Conservation (phyloP, 2,113 vertebrate species). For the Oenanthe melanoleuca region DNA sequence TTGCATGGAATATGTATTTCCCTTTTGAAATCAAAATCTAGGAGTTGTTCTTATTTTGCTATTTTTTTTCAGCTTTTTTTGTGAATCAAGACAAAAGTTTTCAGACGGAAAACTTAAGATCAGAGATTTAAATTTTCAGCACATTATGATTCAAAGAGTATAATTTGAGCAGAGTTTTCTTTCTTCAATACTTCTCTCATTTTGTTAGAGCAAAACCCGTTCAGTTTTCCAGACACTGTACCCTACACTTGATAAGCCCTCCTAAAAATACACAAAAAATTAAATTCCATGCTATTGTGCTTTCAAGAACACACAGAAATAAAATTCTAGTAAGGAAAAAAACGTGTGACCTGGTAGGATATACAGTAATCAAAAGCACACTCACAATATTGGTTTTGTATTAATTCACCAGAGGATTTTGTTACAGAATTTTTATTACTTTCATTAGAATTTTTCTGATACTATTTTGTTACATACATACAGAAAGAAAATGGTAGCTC, state of each 20-base stretch:
- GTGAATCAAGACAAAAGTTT: background rate
- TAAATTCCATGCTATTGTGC: background rate
- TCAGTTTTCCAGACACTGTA: background rate
- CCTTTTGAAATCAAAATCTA: background rate
- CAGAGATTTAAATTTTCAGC: background rate
- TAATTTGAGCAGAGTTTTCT: background rate
- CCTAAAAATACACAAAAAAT: background rate
- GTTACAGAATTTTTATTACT: background rate
- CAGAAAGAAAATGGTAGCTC: background rate
- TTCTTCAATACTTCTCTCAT: background rate
- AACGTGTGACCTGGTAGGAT: background rate
- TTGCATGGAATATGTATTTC: fast-evolving
- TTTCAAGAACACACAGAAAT: background rate
- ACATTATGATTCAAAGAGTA: background rate
- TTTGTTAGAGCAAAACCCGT: background rate
- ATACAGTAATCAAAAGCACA: background rate
- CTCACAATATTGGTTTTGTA: background rate
- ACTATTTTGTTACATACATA: background rate
- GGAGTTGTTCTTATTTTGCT: background rate
- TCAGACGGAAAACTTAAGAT: background rate
- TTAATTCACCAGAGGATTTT: background rate
- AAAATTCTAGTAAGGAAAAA: background rate
- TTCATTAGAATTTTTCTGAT: background rate
- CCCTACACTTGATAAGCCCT: fast-evolving
- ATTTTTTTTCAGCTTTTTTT: background rate